Evolutionary conservation across 2,113 vertebrate species (phyloP), one percentile per base, ranked within the genome.

Genomic region (Arenaria interpres): DNA sequence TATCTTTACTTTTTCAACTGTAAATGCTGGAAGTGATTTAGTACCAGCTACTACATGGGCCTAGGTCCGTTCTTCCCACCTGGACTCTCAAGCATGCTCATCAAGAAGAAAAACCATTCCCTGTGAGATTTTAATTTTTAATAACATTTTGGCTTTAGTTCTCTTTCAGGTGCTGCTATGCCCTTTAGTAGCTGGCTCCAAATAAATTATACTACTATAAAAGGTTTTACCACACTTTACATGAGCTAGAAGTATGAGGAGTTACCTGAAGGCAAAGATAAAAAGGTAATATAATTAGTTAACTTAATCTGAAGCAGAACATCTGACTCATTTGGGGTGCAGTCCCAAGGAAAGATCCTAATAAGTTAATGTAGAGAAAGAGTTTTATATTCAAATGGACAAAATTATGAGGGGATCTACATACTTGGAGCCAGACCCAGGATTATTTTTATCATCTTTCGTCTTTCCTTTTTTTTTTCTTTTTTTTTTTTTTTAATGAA

Each of bases 201-300:
- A 95, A 96, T 95, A 97, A 96, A 96, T 96, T 89, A 91, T 62
- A 85, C 62, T 90, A 90, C 83, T 92, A 85, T 93, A 81, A 96
- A 94, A 95, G 56, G 8, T 92, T 97, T 92, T 85, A 97, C 73
- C 89, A 94, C 57, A 50, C 41, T 95, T 91, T 66, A 66, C 77
- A 73, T n/a, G 89, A 87, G 39, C 45, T 93, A 48, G 56, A 88
- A 91, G 85, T 80, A 73, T 46, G 50, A 94, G 84, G 94, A 94
- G 80, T 89, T 90, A 95, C 92, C 86, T 94, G 88, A 92, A 97
- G 94, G 94, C 90, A 95, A 79, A 89, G 57, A 89, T 76, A 87
- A 96, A 95, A 92, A 87, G 62, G 62, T 92, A 87, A 89, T 95
- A 89, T 87, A 93, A 96, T 95, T 90, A 97, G 84, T 91, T 97